Percentiles rank a stretch among this genome's conserved stretches.
Evolutionary conservation across 1,140 invertebrate species (phyloP).

Genomic region (Aphis craccivora): DNA sequence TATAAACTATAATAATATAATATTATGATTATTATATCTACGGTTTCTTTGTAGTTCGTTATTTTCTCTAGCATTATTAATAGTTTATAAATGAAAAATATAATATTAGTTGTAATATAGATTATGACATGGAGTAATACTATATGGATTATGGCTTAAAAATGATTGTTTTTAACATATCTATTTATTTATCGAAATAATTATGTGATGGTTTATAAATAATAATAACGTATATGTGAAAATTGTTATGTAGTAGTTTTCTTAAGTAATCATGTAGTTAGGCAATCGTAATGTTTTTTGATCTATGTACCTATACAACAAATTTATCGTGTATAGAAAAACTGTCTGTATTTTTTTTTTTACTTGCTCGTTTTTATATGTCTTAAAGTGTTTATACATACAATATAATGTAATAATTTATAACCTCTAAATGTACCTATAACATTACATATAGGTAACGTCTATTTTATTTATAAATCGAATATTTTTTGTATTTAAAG

Average conservation of each 20-base stretch:
- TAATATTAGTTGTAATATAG: neutral
- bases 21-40: no score
- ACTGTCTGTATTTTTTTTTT: neutral
- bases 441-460: neutral
- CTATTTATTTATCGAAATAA: neutral
- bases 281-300: no score
- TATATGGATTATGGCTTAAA: neutral
- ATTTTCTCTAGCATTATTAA: neutral
- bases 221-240: neutral
- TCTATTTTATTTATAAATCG: neutral
- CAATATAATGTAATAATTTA: neutral
- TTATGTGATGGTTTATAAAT: neutral
- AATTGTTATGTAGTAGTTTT: neutral
- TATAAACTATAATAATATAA: neutral
- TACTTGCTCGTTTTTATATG: neutral
- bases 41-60: neutral
- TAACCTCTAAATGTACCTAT: fast-evolving
- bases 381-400: neutral
- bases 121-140: neutral
- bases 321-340: neutral
- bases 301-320: neutral
- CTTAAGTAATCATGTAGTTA: neutral
- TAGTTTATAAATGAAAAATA: neutral
- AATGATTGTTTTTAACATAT: neutral
- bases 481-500: neutral